Base-by-base conservation (phyloP, 2,888 invertebrate genomes). In the Herminia tarsipennalis region DNA sequence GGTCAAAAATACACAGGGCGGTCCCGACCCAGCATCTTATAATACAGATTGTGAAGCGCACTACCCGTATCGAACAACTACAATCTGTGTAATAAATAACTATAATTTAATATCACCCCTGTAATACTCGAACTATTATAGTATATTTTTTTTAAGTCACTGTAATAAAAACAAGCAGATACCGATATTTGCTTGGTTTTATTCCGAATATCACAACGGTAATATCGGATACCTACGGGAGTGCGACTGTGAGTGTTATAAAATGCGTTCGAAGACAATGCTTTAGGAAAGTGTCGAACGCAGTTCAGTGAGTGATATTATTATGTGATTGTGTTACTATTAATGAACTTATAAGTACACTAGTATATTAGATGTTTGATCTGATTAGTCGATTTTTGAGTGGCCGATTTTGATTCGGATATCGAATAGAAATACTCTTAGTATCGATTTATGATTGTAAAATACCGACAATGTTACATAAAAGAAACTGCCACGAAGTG, bases 401-500 rank as follows among this genome's bases (percentile, higher is more conserved):
- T 48, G 46, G 46, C 51, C 46, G 50, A 47, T 48, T 46, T 56
- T 56, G 55, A 60, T 69, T 63, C 65, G 73, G 74, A 76, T 76
- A 73, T 70, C 72, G 70, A 76, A 70, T 68, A 69, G 68, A 68
- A 85, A 86, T 87, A 88, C 84, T 87, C 81, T 70, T 82, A 83
- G 76, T 71, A 73, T 79, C 75, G 72, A 69, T 67, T 66, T 81
- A 68, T 72, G 82, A 79, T 86, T 87, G 85, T 86, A 86, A 82
- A 82, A 60, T 64, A 71, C 56, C 64, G 55, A 78, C 63, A 56
- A 62, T 53, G 66, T 74, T 75, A 76, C 78, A 73, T 79, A 76
- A 81, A 81, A 76, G 70, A 86, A 87, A 91, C 91, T 91, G 91
- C 91, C 91, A 90, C 81, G 66, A 86, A 84, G 91, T 91, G 91